phyloP scores from a whole-genome alignment of 2,113 vertebrate species.

The cattle (Bos taurus) region DNA sequence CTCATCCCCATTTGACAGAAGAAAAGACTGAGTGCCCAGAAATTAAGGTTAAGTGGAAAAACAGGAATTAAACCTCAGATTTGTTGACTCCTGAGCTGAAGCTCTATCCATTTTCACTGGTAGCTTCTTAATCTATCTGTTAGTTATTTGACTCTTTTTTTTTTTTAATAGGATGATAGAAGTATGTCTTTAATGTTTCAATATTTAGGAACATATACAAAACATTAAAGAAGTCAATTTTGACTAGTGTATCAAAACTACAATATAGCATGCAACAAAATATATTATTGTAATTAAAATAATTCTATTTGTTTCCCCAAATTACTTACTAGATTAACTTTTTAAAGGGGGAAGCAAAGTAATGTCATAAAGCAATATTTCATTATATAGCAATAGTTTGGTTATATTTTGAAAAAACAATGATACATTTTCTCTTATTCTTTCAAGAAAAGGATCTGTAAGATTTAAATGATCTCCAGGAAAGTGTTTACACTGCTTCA shows the following conservation, averaged over 20 bases:
- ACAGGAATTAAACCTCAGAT: background rate
- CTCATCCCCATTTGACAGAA: background rate
- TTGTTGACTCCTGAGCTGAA: background rate
- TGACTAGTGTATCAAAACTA: background rate
- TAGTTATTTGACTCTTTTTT: background rate
- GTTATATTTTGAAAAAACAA: constrained; percentile 94
- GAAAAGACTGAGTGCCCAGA: background rate
- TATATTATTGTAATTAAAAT: constrained; percentile 6
- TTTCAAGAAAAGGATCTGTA: constrained; percentile 89
- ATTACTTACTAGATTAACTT: constrained; percentile 2
- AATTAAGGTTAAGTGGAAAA: background rate
- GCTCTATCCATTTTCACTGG: background rate
- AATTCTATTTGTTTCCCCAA: constrained; percentile 10
- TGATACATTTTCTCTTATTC: constrained; percentile 87
- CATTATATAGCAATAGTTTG: constrained; percentile 11
- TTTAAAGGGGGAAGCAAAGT: background rate
- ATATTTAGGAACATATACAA: background rate
- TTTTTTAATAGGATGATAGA: background rate
- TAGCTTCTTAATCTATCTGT: background rate
- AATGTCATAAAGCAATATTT: background rate
- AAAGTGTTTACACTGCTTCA: constrained; percentile 96
- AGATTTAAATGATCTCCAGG: constrained; percentile 83
- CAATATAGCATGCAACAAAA: background rate
- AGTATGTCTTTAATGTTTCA: background rate
- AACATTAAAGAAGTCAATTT: constrained; percentile 14